Base-by-base conservation (phyloP, 2,888 invertebrate genomes). In the Pocota personata region DNA sequence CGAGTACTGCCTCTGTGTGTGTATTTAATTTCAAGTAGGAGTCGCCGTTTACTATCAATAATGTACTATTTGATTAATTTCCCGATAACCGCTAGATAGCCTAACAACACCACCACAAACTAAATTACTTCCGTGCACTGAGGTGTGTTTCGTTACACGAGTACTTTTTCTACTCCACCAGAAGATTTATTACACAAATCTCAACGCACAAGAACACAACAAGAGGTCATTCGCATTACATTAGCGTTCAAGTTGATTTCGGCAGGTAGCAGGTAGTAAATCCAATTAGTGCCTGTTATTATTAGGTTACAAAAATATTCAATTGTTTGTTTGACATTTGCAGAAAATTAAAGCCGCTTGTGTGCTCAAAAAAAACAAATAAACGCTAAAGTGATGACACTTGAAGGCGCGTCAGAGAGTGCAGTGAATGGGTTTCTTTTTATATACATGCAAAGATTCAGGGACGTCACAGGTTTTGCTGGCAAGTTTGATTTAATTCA, bases 241-340 rank as follows among this genome's bases (percentile, higher is more conserved):
- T 40, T 71, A n/a, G n/a, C 57, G 43, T 43, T 58, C 55, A 37
- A 69, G 30, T 43, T 43, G 32, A 21, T 43, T 55, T 57, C 30
- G n/a, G 6, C 40, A 40, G 19, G 43, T 2, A 37, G 55, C 30
- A 71, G 46, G 67, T 43, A 67, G 66, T 50, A 71, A 71, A 71
- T 71, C 71, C 57, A 71, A 71, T 71, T 58, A 71, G 71, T 21
- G 14, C 6, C 2, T 57, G 14, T 71, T 46, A 46, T 35, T 57
- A 57, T 46, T 46, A 10, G 32, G 71, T 16, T 57, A 46, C 3
- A 21, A 46, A 58, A 46, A 46, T 46, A 71, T n/a, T 19, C 37
- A 46, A 32, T 55, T 69, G 67, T 69, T 69, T 57, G 32, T 50
- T 66, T 50, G 43, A 27, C 57, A 46, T 57, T 40, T 46, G 37